These are phyloP conservation scores for Sympetrum striolatum DNA, from an alignment of 2,888 invertebrate genomes.

Conservation along the genomic window DNA sequence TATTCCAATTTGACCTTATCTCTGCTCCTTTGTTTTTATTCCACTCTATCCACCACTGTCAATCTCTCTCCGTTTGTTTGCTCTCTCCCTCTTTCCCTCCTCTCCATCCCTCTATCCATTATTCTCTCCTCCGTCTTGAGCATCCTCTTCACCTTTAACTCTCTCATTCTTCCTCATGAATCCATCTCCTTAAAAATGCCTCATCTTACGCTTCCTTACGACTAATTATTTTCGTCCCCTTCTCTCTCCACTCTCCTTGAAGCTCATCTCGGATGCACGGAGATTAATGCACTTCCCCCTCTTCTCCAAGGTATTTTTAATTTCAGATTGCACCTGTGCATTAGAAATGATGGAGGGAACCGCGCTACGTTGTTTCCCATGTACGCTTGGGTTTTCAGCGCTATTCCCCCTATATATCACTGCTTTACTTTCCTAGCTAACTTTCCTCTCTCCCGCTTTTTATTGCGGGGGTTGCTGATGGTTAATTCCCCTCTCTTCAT, in stretches of 20 bases:
- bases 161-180: not conserved
- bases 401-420: not conserved
- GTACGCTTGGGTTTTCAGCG: too few species aligned
- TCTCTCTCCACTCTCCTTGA: not conserved
- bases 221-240: not conserved
- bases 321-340: not conserved
- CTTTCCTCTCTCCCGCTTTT: not conserved
- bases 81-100: not conserved
- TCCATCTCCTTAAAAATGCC: not conserved
- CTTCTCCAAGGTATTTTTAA: not conserved
- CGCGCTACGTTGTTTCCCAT: too few species aligned
- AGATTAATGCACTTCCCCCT: constrained; percentile 8
- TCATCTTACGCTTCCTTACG: not conserved
- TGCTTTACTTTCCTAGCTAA: not conserved
- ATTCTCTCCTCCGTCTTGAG: not conserved
- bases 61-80: too few species aligned
- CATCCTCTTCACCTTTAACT: not conserved
- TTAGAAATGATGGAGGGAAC: not conserved
- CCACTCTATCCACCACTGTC: too few species aligned
- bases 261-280: not conserved
- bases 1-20: too few species aligned
- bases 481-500: not conserved
- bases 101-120: not conserved
- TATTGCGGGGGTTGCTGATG: not conserved
- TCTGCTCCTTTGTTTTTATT: too few species aligned